phyloP scores from a whole-genome alignment of 2,888 invertebrate genomes.

The Linyphia triangularis region DNA sequence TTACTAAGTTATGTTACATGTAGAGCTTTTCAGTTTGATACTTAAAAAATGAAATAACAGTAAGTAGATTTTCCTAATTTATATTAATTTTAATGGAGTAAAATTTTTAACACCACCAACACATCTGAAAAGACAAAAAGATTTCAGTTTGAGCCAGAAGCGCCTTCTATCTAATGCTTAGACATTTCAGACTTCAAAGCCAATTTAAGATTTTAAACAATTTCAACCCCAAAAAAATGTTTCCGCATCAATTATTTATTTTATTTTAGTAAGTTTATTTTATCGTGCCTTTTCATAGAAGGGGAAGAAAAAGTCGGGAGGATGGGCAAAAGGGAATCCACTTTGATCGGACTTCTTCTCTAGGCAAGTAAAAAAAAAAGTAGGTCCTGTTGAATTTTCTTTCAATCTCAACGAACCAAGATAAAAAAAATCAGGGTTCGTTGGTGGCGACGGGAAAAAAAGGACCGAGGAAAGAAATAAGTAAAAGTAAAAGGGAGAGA shows the following conservation, averaged over 20 bases:
- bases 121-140: too few species aligned
- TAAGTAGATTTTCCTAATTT: too few species aligned
- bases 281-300: background rate
- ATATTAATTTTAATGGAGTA: too few species aligned
- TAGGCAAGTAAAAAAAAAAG: background rate
- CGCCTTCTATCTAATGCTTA: background rate
- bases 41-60: too few species aligned
- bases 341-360: background rate
- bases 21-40: too few species aligned
- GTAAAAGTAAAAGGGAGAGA: background rate
- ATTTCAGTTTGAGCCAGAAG: background rate
- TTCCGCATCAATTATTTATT: background rate
- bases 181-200: background rate
- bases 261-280: background rate
- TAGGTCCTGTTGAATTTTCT: conserved; percentile 8
- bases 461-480: background rate
- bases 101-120: too few species aligned
- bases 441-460: background rate
- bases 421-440: conserved; percentile 10
- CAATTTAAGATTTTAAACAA: conserved; percentile 4
- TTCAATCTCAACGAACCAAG: conserved; percentile 15
- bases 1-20: too few species aligned
- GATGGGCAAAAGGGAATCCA: background rate
- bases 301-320: background rate
- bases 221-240: background rate